Percentiles rank a stretch among this genome's conserved stretches.
Conservation (phyloP, 2,888 invertebrate species). For the Lydus trimaculatus region DNA sequence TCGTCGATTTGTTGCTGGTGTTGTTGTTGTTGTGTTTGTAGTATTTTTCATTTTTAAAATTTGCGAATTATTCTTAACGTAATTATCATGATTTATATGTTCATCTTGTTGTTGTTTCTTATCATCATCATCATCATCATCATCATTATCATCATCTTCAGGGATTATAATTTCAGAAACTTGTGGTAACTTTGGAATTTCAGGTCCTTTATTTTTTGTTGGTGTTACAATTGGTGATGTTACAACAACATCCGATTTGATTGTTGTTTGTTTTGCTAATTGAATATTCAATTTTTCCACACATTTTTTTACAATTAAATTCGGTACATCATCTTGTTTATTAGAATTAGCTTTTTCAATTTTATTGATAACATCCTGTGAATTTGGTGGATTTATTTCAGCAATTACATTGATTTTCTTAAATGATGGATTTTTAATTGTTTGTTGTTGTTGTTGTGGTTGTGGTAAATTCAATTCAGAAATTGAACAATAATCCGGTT, state of each 20-base stretch:
- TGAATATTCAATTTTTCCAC: slow-evolving; percentile 56
- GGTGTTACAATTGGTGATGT: background rate
- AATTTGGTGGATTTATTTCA: slow-evolving; percentile 53
- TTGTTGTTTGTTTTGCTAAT: slow-evolving; percentile 53
- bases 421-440: slow-evolving; percentile 42
- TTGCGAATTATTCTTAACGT: slow-evolving; percentile 59
- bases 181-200: slow-evolving; percentile 77
- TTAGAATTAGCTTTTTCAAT: slow-evolving; percentile 35
- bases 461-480: slow-evolving; percentile 70
- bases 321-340: slow-evolving; percentile 37
- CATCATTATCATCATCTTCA: slow-evolving; percentile 62
- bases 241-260: slow-evolving; percentile 43
- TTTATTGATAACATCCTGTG: slow-evolving; percentile 46
- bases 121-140: background rate
- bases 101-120: slow-evolving; percentile 48
- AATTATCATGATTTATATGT: slow-evolving; percentile 57
- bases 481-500: slow-evolving; percentile 80
- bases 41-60: slow-evolving; percentile 59
- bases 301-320: slow-evolving; percentile 52
- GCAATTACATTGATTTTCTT: slow-evolving; percentile 55
- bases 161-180: slow-evolving; percentile 78
- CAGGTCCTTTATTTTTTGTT: slow-evolving; percentile 62
- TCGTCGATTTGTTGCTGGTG: slow-evolving; percentile 51
- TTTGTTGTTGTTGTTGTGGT: slow-evolving; percentile 10
- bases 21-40: slow-evolving; percentile 50